Percentiles rank a stretch among this genome's conserved stretches.
phyloP scores from a whole-genome alignment of 37 sponge, comb jelly and placozoan species.

The Aphrocallistes beatrix region DNA sequence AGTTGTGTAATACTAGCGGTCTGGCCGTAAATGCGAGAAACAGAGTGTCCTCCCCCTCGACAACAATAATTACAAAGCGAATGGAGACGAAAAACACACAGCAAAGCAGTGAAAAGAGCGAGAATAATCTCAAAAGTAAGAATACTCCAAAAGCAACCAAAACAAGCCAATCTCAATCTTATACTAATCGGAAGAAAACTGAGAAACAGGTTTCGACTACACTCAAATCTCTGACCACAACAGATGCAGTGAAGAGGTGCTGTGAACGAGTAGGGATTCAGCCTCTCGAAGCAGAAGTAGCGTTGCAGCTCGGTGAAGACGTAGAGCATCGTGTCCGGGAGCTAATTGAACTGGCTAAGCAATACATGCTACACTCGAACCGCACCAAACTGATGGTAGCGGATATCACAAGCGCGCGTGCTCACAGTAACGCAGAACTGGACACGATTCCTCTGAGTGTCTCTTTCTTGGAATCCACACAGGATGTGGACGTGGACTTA shows the following conservation, averaged over 20 bases:
- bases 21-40: neutral
- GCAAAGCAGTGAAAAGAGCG: neutral
- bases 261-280: neutral
- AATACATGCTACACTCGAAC: slow-evolving; percentile 6
- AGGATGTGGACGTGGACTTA: neutral
- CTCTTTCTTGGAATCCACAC: neutral
- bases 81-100: neutral
- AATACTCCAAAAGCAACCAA: slow-evolving; percentile 16
- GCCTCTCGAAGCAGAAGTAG: neutral
- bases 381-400: neutral
- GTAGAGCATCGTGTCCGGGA: neutral
- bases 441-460: neutral
- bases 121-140: neutral
- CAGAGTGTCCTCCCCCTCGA: neutral
- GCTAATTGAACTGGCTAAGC: neutral
- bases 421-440: neutral
- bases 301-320: neutral
- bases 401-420: neutral
- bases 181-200: neutral
- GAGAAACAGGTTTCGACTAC: slow-evolving; percentile 5
- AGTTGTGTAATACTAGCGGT: neutral
- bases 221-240: neutral
- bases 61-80: neutral
- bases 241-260: neutral
- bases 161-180: neutral